Conservation (phyloP, 2,888 invertebrate genomes). For the Lepas anatifera region DNA sequence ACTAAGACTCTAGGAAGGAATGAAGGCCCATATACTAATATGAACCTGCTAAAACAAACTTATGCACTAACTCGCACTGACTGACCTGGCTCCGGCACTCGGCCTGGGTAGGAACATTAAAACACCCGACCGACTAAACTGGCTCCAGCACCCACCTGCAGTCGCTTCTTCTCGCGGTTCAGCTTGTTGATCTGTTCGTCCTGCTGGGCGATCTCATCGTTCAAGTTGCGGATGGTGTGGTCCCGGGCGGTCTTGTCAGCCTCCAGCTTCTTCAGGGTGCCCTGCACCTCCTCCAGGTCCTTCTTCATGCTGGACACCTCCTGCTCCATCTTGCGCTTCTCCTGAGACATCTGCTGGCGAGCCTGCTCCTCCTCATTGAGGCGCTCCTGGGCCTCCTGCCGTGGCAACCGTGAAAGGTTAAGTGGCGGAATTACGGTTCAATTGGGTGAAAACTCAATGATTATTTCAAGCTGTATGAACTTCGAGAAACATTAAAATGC, state of each 20-base stretch:
- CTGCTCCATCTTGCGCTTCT: slow-evolving; percentile 42
- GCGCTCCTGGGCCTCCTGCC: slow-evolving; percentile 47
- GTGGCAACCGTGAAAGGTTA: slow-evolving; percentile 39
- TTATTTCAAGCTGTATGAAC: no score
- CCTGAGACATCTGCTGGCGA: slow-evolving; percentile 41
- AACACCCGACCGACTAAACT: no score
- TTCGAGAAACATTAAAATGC: no score
- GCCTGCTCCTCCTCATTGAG: slow-evolving; percentile 44
- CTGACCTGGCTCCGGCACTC: slow-evolving; percentile 37
- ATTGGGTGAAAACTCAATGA: no score
- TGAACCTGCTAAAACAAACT: background rate
- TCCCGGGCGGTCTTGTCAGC: slow-evolving; percentile 40
- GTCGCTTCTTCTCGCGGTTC: slow-evolving; percentile 42
- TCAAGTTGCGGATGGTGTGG: slow-evolving; percentile 37
- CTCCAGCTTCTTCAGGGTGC: slow-evolving; percentile 30
- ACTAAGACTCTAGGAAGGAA: no score
- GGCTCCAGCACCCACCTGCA: slow-evolving; percentile 36
- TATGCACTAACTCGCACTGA: slow-evolving; percentile 14
- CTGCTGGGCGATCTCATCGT: slow-evolving; percentile 45
- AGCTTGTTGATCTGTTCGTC: slow-evolving; percentile 44
- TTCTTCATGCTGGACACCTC: slow-evolving; percentile 42
- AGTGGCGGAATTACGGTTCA: no score
- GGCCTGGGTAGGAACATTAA: slow-evolving; percentile 40
- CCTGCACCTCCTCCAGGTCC: slow-evolving; percentile 36
- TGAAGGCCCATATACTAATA: no score